Evolutionary conservation across 2,113 vertebrate genomes (phyloP).

Genomic region (Strix aluco): DNA sequence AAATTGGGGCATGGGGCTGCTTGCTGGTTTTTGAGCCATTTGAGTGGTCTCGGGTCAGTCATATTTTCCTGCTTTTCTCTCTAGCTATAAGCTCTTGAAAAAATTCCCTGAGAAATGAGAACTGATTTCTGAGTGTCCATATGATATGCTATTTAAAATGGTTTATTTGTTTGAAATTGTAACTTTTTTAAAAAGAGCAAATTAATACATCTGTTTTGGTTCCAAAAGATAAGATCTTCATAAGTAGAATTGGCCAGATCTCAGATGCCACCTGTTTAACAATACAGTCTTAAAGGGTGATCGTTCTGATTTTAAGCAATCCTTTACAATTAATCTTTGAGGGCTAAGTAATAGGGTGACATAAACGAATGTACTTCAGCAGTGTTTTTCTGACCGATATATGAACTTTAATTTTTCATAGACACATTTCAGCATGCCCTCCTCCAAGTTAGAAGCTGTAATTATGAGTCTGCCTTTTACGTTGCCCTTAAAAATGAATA

Average conservation of each 20-base stretch:
- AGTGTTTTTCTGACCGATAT: not conserved
- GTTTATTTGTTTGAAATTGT: not conserved
- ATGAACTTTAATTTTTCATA: constrained; percentile 2
- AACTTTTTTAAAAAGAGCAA: not conserved
- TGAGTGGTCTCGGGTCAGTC: not conserved
- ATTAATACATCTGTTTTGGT: not conserved
- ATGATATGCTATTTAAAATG: not conserved
- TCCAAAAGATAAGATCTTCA: not conserved
- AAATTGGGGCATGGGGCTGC: not conserved
- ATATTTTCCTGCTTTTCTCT: not conserved
- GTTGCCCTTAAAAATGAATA: constrained; percentile 42
- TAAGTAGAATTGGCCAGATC: not conserved
- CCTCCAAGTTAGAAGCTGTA: not conserved
- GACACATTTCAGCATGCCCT: not conserved
- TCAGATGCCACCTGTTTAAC: not conserved
- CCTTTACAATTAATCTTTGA: not conserved
- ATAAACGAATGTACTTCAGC: not conserved
- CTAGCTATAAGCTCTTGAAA: not conserved
- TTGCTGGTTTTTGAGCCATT: not conserved
- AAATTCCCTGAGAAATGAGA: not conserved
- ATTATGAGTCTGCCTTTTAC: not conserved
- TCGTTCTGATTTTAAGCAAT: not conserved
- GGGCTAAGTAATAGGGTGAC: not conserved
- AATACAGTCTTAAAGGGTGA: not conserved
- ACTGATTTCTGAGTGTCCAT: not conserved